Evolutionary conservation across 2,113 vertebrate genomes (phyloP).

Genomic region (Myrmecobius fasciatus): DNA sequence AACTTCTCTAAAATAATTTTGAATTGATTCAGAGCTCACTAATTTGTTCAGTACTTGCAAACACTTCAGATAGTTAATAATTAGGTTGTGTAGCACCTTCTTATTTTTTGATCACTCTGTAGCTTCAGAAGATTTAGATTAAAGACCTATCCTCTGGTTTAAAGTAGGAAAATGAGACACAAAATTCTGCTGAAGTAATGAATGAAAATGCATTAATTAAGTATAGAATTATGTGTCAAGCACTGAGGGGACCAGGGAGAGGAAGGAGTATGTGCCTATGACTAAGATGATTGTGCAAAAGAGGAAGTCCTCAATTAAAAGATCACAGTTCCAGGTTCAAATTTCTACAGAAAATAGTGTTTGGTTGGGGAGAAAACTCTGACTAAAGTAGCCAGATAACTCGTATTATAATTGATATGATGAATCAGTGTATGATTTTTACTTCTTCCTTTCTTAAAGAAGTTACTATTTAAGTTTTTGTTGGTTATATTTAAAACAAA

Average conservation of each 20-base stretch:
- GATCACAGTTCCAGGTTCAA: background rate
- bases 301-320: background rate
- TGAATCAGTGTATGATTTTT: background rate
- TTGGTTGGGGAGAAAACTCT: background rate
- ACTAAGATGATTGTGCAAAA: background rate
- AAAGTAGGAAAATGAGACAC: background rate
- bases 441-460: background rate
- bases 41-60: background rate
- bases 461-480: background rate
- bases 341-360: background rate
- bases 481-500: background rate
- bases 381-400: background rate
- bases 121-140: background rate
- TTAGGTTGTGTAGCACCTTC: background rate
- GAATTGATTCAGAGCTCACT: background rate
- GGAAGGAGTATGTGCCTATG: background rate
- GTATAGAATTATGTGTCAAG: background rate
- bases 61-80: background rate
- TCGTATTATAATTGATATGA: background rate
- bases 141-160: background rate
- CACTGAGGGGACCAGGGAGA: background rate
- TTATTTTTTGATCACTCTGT: slow-evolving; percentile 13
- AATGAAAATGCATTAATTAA: background rate
- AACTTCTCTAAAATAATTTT: background rate
- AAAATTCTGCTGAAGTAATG: background rate